phyloP scores from a whole-genome alignment of 2,888 invertebrate genomes.

The Polymixis lichenea region DNA sequence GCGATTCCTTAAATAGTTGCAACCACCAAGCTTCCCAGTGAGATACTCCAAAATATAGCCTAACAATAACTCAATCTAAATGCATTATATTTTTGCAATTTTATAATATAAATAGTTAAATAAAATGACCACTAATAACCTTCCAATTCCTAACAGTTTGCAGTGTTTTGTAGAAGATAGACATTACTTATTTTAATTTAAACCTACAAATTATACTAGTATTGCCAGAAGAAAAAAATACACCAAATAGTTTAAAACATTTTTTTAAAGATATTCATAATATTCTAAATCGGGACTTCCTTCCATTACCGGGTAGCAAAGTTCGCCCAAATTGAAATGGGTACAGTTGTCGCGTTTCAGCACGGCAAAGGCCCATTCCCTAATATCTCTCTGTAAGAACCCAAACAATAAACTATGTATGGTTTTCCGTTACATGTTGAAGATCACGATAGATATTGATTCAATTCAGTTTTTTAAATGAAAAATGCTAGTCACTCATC shows the following conservation, averaged over 20 bases:
- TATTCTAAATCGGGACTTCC: not conserved
- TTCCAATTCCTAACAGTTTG: slow-evolving; percentile 62
- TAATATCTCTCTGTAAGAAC: not conserved
- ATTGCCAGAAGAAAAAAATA: slow-evolving; percentile 35
- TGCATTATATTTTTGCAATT: slow-evolving; percentile 66
- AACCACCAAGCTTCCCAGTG: slow-evolving; percentile 41
- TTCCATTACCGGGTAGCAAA: not conserved
- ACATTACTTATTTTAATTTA: slow-evolving; percentile 19
- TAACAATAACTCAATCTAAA: slow-evolving; percentile 72
- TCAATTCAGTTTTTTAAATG: not conserved
- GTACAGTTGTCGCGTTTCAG: not conserved
- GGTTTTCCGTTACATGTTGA: not conserved
- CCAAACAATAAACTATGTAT: not conserved
- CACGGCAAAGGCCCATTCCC: not conserved
- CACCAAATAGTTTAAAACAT: not conserved
- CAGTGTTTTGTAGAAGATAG: slow-evolving; percentile 57
- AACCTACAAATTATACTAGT: slow-evolving; percentile 49
- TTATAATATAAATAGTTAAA: slow-evolving; percentile 65
- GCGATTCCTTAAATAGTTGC: not conserved
- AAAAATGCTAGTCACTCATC: not conserved
- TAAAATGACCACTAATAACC: slow-evolving; percentile 61
- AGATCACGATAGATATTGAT: not conserved
- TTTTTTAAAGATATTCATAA: not conserved
- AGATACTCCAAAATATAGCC: slow-evolving; percentile 45
- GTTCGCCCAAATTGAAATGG: not conserved